Percentiles rank a stretch among this genome's conserved stretches.
These are phyloP conservation scores for Papilio demoleus DNA, from an alignment of 2,888 invertebrate genomes.

Conservation along the genomic window DNA sequence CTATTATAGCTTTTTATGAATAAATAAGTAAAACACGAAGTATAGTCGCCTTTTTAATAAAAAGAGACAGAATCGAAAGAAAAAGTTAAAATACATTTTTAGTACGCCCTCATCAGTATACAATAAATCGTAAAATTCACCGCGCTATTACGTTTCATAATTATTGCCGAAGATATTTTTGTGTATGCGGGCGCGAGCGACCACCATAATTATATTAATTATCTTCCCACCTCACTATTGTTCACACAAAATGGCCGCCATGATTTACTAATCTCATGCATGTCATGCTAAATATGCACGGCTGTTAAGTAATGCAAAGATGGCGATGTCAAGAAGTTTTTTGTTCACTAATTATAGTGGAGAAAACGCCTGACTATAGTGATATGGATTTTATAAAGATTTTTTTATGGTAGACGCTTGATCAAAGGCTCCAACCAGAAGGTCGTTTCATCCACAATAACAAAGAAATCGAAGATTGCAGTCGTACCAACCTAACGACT, in stretches of 20 bases:
- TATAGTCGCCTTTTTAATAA: neutral
- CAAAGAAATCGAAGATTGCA: too few relatives aligned
- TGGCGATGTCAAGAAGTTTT: neutral
- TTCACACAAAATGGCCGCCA: slow-evolving; percentile 44
- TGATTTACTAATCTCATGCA: slow-evolving; percentile 50
- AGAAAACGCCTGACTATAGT: neutral
- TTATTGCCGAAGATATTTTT: slow-evolving; percentile 45
- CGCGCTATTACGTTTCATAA: slow-evolving; percentile 41
- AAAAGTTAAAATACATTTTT: slow-evolving; percentile 6
- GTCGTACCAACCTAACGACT: too few relatives aligned
- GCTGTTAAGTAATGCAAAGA: slow-evolving; percentile 26
- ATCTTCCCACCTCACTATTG: slow-evolving; percentile 52
- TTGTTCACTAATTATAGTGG: neutral
- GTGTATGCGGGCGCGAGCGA: slow-evolving; percentile 48
- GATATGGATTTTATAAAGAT: neutral
- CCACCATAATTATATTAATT: slow-evolving; percentile 52
- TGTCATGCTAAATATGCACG: slow-evolving; percentile 45
- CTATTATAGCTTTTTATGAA: too few relatives aligned
- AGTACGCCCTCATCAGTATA: slow-evolving; percentile 37
- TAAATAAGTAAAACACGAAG: too few relatives aligned
- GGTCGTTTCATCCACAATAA: too few relatives aligned
- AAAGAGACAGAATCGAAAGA: neutral
- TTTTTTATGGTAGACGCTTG: too few relatives aligned
- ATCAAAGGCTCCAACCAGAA: too few relatives aligned
- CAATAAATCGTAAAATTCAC: slow-evolving; percentile 41